phyloP scores from a whole-genome alignment of 1,140 invertebrate species.

The Drosophila auraria region DNA sequence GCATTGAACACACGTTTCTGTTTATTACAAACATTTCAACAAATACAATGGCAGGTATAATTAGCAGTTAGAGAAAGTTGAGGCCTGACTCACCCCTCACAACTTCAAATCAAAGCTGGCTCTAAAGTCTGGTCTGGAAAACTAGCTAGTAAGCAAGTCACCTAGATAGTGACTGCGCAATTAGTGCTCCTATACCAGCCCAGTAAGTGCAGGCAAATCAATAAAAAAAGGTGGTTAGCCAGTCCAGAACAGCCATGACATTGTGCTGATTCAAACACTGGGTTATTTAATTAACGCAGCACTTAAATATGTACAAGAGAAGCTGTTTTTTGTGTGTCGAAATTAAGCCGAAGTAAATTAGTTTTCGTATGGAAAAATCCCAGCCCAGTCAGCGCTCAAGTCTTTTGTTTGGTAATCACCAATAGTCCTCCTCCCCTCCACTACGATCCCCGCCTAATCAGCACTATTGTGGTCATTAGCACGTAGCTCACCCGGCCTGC shows the following conservation, averaged over 20 bases:
- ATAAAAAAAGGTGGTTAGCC: constrained; percentile 8
- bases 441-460: constrained; percentile 34
- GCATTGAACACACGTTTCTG: constrained; percentile 1
- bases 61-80: constrained; percentile 21
- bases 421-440: constrained; percentile 1
- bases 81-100: constrained; percentile 8
- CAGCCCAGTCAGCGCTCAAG: constrained; percentile 14
- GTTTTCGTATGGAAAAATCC: constrained; percentile 36
- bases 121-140: neutral
- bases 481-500: constrained; percentile 20
- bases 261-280: constrained; percentile 22
- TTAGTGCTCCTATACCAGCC: constrained; percentile 20
- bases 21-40: neutral
- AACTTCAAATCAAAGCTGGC: constrained; percentile 7
- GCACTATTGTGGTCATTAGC: constrained; percentile 39
- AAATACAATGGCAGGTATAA: neutral
- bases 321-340: constrained; percentile 4
- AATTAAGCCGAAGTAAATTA: constrained; percentile 14
- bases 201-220: neutral
- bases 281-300: constrained; percentile 23
- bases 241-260: neutral
- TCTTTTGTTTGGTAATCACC: constrained; percentile 46
- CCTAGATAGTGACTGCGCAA: constrained; percentile 16
- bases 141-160: neutral
- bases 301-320: constrained; percentile 1